These are phyloP conservation scores for Bradysia coprophila DNA, from an alignment of 1,140 invertebrate species.

Conservation along the genomic window DNA sequence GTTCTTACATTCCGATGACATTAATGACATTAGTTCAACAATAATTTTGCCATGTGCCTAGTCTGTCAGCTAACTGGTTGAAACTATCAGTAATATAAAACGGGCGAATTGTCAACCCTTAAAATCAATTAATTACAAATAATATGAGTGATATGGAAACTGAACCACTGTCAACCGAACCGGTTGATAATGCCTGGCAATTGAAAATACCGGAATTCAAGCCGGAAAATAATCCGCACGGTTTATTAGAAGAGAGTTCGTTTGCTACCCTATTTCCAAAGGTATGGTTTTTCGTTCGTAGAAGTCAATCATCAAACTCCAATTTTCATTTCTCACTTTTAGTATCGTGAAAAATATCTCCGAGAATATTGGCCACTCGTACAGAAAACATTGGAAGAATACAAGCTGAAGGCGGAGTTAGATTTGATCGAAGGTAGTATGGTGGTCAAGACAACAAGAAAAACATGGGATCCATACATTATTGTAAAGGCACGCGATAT, in stretches of 20 bases:
- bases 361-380: constrained; percentile 92
- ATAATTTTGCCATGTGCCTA: no score
- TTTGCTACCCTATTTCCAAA: constrained; percentile 49
- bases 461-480: constrained; percentile 98
- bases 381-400: constrained; percentile 59
- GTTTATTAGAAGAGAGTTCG: constrained; percentile 47
- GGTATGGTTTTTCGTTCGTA: no score
- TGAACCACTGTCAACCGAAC: constrained; percentile 15
- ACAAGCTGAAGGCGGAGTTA: constrained; percentile 75
- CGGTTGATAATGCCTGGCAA: constrained; percentile 71
- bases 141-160: constrained; percentile 17
- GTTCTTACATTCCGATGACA: no score
- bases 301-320: no score
- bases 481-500: constrained; percentile 94
- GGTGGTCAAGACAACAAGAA: constrained; percentile 85
- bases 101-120: no score
- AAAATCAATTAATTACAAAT: no score
- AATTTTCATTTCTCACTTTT: no score
- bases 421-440: constrained; percentile 92
- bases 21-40: no score
- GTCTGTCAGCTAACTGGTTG: no score
- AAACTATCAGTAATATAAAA: no score
- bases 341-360: constrained; percentile 93
- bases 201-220: constrained; percentile 83
- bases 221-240: constrained; percentile 78